These are phyloP conservation scores for Papilio aristodemus DNA, from an alignment of 1,140 invertebrate genomes.

Conservation along the genomic window DNA sequence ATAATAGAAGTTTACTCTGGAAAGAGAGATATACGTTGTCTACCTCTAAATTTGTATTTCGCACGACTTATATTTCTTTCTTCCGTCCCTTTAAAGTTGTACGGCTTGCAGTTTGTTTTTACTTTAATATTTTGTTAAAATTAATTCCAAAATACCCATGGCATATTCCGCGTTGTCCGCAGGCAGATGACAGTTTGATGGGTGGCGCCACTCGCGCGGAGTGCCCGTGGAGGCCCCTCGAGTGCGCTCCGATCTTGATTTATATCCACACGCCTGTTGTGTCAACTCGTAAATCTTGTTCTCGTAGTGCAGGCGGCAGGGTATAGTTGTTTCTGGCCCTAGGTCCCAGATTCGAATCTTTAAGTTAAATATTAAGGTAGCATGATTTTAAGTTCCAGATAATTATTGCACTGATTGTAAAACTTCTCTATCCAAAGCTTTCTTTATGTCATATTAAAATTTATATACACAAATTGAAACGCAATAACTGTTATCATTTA, in stretches of 20 bases:
- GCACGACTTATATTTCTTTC: no score
- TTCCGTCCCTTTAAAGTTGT: no score
- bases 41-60: no score
- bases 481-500: no score
- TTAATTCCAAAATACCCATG: background rate
- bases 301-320: background rate
- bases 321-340: conserved; percentile 25
- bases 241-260: background rate
- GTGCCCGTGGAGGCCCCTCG: background rate
- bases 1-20: no score
- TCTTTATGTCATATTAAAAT: no score
- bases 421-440: no score
- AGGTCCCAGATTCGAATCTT: conserved; percentile 24
- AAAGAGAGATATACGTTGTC: no score
- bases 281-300: conserved; percentile 17
- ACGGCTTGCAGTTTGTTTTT: background rate
- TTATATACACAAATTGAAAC: no score
- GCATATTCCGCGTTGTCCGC: background rate
- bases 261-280: background rate
- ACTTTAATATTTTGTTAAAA: background rate
- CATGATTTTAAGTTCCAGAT: no score
- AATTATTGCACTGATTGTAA: no score
- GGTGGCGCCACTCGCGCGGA: conserved; percentile 9
- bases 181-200: conserved; percentile 13
- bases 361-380: no score